These are phyloP conservation scores for Phycodurus eques DNA, from an alignment of 2,113 vertebrate species.

Conservation along the genomic window DNA sequence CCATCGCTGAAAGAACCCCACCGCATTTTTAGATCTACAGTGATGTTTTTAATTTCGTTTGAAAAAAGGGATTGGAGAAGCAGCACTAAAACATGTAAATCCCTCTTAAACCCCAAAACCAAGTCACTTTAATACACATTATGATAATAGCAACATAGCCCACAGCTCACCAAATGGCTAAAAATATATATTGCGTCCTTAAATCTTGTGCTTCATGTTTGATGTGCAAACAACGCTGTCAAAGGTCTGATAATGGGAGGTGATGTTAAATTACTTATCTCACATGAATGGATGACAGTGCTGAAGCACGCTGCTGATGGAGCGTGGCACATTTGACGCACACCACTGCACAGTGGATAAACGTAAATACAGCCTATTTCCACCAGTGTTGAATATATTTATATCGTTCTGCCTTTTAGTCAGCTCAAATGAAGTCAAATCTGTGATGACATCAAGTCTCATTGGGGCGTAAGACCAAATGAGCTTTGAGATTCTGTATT, in stretches of 20 bases:
- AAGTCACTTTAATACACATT: slow-evolving; percentile 45
- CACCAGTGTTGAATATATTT: slow-evolving; percentile 50
- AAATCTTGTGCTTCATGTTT: slow-evolving; percentile 33
- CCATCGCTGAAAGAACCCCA: neutral
- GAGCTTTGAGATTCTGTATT: slow-evolving; percentile 43
- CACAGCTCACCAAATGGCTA: neutral
- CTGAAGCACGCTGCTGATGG: slow-evolving; percentile 55
- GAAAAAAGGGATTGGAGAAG: slow-evolving; percentile 47
- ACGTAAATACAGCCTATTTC: slow-evolving; percentile 66
- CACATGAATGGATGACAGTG: slow-evolving; percentile 57
- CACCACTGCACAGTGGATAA: slow-evolving; percentile 63
- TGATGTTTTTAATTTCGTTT: slow-evolving; percentile 14
- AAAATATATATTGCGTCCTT: neutral
- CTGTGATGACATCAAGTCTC: slow-evolving; percentile 47
- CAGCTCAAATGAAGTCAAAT: slow-evolving; percentile 53
- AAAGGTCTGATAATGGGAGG: slow-evolving; percentile 57
- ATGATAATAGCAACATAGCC: slow-evolving; percentile 40
- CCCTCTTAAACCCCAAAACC: slow-evolving; percentile 54
- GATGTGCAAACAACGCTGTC: slow-evolving; percentile 67
- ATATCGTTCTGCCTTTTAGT: slow-evolving; percentile 61
- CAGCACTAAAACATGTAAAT: slow-evolving; percentile 52
- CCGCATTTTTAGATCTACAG: neutral
- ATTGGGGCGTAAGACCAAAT: slow-evolving; percentile 20
- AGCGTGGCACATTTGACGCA: slow-evolving; percentile 61
- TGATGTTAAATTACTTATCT: slow-evolving; percentile 66